Evolutionary conservation across 2,113 vertebrate species (phyloP).

Genomic region (Salvelinus sp.): DNA sequence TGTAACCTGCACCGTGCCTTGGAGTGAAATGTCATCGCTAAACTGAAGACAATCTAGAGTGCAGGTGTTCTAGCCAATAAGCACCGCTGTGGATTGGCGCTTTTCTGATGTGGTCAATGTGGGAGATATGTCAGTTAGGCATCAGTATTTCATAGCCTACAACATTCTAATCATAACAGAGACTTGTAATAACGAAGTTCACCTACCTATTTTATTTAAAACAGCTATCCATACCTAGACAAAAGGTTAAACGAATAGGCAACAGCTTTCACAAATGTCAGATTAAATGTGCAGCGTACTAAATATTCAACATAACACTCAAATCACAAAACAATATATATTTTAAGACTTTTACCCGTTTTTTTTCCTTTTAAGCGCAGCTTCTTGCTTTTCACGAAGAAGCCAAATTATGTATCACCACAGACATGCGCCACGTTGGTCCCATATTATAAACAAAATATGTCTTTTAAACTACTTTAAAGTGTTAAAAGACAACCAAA

Average conservation of each 20-base stretch:
- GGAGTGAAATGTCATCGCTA: neutral
- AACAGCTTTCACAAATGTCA: neutral
- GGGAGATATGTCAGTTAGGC: neutral
- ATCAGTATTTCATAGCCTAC: neutral
- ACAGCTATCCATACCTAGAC: neutral
- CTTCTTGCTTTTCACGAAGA: conserved; percentile 14
- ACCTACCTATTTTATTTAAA: neutral
- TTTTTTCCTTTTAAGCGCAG: neutral
- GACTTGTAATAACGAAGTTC: neutral
- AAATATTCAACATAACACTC: neutral
- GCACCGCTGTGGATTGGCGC: neutral
- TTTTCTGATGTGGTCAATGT: neutral
- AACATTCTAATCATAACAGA: neutral
- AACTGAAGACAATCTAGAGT: neutral
- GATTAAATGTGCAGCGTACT: neutral
- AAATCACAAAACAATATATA: neutral
- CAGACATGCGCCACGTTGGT: conserved; percentile 31
- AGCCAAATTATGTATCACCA: conserved; percentile 29
- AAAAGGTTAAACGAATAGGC: neutral
- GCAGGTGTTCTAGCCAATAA: neutral
- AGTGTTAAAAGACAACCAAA: neutral
- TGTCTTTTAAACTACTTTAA: conserved; percentile 1
- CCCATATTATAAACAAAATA: conserved; percentile 46
- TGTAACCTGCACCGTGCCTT: neutral
- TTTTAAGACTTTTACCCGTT: conserved; percentile 42